A percentile compares a stretch with the other conserved stretches of the same genome.
Evolutionary conservation across 64 coral and sea anemone species (phyloP).

Genomic region (Montipora sp.): DNA sequence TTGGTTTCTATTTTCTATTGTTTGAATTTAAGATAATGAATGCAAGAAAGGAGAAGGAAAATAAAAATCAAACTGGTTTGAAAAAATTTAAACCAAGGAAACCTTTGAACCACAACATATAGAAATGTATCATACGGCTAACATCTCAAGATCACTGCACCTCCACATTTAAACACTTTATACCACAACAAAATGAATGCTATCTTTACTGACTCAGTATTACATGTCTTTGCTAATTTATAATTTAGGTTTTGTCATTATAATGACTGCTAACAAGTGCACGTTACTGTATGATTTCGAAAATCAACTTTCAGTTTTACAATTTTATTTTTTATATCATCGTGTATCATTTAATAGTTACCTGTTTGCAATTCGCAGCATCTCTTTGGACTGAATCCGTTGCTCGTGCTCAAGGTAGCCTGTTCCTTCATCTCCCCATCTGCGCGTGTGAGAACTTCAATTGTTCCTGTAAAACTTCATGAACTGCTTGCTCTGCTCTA

Average conservation of each 20-base stretch:
- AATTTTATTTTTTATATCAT: conserved; percentile 29
- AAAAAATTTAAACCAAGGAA: background rate
- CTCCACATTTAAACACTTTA: conserved; percentile 1
- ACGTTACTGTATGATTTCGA: conserved; percentile 12
- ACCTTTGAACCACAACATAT: background rate
- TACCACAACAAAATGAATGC: background rate
- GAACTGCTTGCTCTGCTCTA: conserved; percentile 50
- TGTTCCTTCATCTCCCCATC: conserved; percentile 64
- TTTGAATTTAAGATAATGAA: conserved; percentile 4
- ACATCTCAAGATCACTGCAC: conserved; percentile 1
- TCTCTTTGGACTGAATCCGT: conserved; percentile 43
- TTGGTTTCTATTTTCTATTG: conserved; percentile 3
- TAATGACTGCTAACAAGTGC: no score
- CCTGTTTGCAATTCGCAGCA: conserved; percentile 55
- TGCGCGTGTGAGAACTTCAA: conserved; percentile 28
- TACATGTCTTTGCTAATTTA: conserved; percentile 22
- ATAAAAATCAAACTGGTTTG: conserved; percentile 3
- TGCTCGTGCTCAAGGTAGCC: conserved; percentile 56
- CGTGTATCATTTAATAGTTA: conserved; percentile 5
- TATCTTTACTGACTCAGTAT: background rate
- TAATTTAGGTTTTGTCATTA: conserved; percentile 19
- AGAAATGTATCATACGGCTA: background rate
- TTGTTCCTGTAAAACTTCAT: conserved; percentile 53
- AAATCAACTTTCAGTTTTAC: background rate
- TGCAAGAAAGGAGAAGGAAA: background rate